Conservation (phyloP, 1,140 invertebrate species). For the Drosophila athabasca region DNA sequence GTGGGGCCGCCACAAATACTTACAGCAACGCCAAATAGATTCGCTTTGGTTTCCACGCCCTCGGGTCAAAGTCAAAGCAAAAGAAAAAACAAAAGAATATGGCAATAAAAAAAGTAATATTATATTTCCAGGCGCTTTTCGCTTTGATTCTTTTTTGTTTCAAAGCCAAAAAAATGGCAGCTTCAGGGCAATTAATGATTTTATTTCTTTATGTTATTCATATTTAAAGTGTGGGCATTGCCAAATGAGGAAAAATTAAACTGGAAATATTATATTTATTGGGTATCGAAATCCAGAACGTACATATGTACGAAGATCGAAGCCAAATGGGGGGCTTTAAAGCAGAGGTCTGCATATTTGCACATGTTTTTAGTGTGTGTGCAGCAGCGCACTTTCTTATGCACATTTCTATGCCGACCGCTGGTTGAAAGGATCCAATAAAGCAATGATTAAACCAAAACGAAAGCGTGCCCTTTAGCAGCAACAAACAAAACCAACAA, state of each 20-base stretch:
- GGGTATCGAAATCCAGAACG: background rate
- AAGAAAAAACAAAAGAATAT: background rate
- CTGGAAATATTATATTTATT: background rate
- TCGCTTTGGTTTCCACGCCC: slow-evolving; percentile 49
- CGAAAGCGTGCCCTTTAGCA: slow-evolving; percentile 23
- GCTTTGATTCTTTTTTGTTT: slow-evolving; percentile 19
- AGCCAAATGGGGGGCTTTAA: background rate
- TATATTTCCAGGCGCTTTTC: slow-evolving; percentile 29
- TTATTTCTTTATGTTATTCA: slow-evolving; percentile 6
- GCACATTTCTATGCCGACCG: too few relatives aligned
- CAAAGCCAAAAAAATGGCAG: slow-evolving; percentile 10
- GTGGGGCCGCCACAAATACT: slow-evolving; percentile 13
- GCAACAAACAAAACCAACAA: slow-evolving; percentile 17
- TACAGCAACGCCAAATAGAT: slow-evolving; percentile 21
- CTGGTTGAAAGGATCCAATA: slow-evolving; percentile 25
- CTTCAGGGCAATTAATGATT: slow-evolving; percentile 22
- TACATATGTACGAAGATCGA: background rate
- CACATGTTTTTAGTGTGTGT: too few relatives aligned
- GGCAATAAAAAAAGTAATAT: slow-evolving; percentile 18
- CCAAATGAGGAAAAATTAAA: slow-evolving; percentile 33
- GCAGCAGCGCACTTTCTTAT: too few relatives aligned
- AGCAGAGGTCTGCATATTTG: too few relatives aligned
- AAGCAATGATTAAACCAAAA: slow-evolving; percentile 9
- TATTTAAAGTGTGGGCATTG: slow-evolving; percentile 35
- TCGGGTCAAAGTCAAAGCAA: slow-evolving; percentile 24